phyloP scores from a whole-genome alignment of 1,140 invertebrate species.

The Muscidifurax raptorellus region DNA sequence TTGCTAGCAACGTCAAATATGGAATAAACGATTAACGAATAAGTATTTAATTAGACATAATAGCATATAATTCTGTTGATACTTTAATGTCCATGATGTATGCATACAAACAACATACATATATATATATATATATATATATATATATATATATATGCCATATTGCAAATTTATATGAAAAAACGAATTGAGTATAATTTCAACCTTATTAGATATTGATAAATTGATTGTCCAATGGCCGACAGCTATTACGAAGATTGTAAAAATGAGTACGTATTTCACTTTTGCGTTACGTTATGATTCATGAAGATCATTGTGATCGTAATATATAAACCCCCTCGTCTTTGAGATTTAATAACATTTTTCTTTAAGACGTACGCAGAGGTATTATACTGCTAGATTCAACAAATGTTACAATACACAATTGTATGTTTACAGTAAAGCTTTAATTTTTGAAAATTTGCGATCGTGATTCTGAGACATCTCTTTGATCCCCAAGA shows the following conservation, averaged over 20 bases:
- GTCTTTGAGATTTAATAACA: background rate
- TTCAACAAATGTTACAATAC: too few relatives aligned
- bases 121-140: background rate
- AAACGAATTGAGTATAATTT: background rate
- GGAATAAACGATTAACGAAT: conserved; percentile 11
- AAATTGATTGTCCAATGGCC: background rate
- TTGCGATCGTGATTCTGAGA: background rate
- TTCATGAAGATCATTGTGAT: background rate
- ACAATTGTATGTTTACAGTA: background rate
- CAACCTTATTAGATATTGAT: background rate
- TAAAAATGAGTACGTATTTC: too few relatives aligned
- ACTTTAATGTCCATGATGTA: conserved; percentile 34
- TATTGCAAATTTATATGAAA: conserved; percentile 16
- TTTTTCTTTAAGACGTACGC: too few relatives aligned
- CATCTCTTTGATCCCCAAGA: background rate
- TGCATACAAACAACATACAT: conserved; percentile 16
- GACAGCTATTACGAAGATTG: too few relatives aligned
- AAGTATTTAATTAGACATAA: conserved; percentile 24
- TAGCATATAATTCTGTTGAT: conserved; percentile 35
- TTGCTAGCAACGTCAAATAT: conserved; percentile 21
- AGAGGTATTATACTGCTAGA: too few relatives aligned
- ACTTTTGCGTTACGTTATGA: background rate
- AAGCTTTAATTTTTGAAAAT: background rate
- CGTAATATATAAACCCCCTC: background rate
- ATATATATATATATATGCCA: background rate